These are phyloP conservation scores for Montipora cactus DNA, from an alignment of 64 coral and sea anemone species.

Conservation along the genomic window DNA sequence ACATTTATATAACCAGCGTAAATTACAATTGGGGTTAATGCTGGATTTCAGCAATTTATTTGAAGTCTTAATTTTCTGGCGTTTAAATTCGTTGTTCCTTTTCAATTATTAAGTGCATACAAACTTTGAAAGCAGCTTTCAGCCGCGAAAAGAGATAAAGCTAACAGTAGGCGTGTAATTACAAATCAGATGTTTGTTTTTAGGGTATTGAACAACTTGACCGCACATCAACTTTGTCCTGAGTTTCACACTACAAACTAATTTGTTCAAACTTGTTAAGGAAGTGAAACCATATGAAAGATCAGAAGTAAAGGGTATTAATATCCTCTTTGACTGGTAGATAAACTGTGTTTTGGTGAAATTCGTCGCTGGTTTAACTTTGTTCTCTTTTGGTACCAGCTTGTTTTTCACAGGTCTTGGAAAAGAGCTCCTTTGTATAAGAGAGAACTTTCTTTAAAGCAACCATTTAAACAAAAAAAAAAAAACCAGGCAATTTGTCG, in stretches of 20 bases:
- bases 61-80: background rate
- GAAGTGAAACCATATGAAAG: background rate
- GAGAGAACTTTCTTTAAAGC: background rate
- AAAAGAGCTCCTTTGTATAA: conserved; percentile 12
- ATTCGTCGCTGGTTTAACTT: background rate
- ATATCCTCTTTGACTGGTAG: background rate
- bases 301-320: conserved; percentile 12
- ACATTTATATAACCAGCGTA: background rate
- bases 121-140: conserved; percentile 23
- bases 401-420: background rate
- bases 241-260: background rate
- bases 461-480: conserved; percentile 1
- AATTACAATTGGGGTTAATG: background rate
- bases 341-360: background rate
- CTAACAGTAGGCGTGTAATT: background rate
- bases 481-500: background rate
- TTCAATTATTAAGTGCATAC: conserved; percentile 46
- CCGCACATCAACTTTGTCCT: background rate
- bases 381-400: conserved; percentile 15
- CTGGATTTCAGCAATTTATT: background rate
- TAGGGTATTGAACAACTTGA: too few relatives aligned
- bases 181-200: background rate
- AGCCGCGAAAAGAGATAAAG: background rate
- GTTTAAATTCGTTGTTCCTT: background rate
- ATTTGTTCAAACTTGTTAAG: background rate